Evolutionary conservation across 2,113 vertebrate species (phyloP).

Genomic region (Melozone crissalis): DNA sequence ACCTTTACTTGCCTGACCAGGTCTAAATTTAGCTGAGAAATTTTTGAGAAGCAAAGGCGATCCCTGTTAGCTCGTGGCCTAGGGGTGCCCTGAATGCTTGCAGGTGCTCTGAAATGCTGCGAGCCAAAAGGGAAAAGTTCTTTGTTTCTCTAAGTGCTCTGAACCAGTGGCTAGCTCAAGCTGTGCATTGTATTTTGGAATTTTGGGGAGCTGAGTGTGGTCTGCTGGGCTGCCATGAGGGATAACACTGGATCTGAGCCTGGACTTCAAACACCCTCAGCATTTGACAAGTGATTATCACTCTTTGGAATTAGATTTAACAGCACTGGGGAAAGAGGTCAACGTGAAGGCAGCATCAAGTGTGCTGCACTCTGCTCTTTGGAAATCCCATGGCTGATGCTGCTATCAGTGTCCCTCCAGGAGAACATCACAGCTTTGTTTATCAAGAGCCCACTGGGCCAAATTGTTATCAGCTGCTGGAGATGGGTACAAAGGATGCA

Average conservation of each 20-base stretch:
- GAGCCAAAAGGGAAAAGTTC: not conserved
- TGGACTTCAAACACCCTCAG: constrained; percentile 28
- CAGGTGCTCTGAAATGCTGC: constrained; percentile 8
- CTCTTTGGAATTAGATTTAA: constrained; percentile 25
- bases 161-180: not conserved
- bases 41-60: not conserved
- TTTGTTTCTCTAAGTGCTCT: not conserved
- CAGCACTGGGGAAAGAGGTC: constrained; percentile 14
- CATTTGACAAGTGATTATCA: constrained; percentile 32
- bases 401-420: constrained; percentile 37
- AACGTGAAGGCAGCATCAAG: constrained; percentile 4
- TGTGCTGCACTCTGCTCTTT: constrained; percentile 40
- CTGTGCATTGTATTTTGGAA: not conserved
- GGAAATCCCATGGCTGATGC: constrained; percentile 25
- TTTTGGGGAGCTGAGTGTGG: not conserved
- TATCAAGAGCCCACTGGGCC: constrained; percentile 1
- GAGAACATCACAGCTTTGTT: constrained; percentile 48
- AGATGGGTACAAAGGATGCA: constrained; percentile 43
- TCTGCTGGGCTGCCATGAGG: not conserved
- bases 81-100: not conserved
- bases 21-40: constrained; percentile 40
- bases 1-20: not conserved
- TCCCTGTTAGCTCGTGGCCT: not conserved
- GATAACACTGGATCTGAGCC: constrained; percentile 4
- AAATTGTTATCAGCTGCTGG: constrained; percentile 62